phyloP scores from a whole-genome alignment of 2,113 vertebrate genomes.

The Danionella cerebrum region DNA sequence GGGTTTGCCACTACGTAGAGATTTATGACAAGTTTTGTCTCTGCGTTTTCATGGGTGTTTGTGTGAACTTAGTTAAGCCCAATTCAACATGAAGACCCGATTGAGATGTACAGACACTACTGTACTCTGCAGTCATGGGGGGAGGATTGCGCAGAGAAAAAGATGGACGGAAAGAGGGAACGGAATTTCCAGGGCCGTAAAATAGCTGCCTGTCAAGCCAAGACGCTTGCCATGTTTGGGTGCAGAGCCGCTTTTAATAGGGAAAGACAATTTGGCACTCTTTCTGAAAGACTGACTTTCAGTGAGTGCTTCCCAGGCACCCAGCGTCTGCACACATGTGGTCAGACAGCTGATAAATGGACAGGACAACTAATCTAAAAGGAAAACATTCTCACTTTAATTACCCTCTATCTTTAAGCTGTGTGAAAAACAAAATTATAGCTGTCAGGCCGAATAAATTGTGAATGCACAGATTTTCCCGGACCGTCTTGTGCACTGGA shows the following conservation, averaged over 20 bases:
- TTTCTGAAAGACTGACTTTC: slow-evolving; percentile 26
- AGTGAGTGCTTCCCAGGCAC: slow-evolving; percentile 13
- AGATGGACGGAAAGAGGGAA: slow-evolving; percentile 6
- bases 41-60: slow-evolving; percentile 34
- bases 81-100: slow-evolving; percentile 35
- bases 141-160: slow-evolving; percentile 18
- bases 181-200: slow-evolving; percentile 26
- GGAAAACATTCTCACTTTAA: slow-evolving; percentile 26
- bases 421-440: slow-evolving; percentile 4
- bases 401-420: slow-evolving; percentile 10
- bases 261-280: slow-evolving; percentile 28
- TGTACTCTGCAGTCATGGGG: background rate
- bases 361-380: slow-evolving; percentile 30
- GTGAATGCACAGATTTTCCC: background rate
- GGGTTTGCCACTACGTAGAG: background rate
- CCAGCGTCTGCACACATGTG: slow-evolving; percentile 1
- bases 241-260: slow-evolving; percentile 25
- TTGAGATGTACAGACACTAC: slow-evolving; percentile 27
- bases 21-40: slow-evolving; percentile 38
- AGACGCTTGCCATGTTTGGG: slow-evolving; percentile 28
- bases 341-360: slow-evolving; percentile 29
- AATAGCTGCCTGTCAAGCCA: slow-evolving; percentile 24
- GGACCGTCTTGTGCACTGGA: background rate
- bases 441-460: slow-evolving; percentile 8
- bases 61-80: slow-evolving; percentile 32